Evolutionary conservation across 2,888 invertebrate genomes (phyloP).

Genomic region (Synergus japonicus): DNA sequence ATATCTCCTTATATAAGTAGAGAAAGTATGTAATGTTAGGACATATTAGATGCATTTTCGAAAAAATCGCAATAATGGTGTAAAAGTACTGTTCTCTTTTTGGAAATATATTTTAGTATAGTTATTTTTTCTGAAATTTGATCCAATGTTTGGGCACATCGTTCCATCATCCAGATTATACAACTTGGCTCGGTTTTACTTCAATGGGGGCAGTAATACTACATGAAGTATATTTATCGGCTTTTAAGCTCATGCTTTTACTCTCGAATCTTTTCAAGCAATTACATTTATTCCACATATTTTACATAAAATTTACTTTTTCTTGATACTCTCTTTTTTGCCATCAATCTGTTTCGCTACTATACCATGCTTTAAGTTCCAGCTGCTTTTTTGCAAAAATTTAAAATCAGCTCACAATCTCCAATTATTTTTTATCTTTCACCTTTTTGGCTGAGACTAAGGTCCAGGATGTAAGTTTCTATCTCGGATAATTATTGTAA

Average conservation of each 20-base stretch:
- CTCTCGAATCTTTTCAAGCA: too few species aligned
- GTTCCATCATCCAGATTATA: too few species aligned
- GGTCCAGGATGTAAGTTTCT: slow-evolving; percentile 27
- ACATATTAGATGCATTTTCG: neutral
- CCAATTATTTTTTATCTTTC: slow-evolving; percentile 28
- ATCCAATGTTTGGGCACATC: too few species aligned
- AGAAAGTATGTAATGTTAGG: neutral
- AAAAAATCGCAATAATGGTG: neutral
- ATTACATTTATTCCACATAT: too few species aligned
- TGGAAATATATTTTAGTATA: neutral
- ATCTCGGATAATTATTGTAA: slow-evolving; percentile 33
- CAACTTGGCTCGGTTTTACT: too few species aligned
- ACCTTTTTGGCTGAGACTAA: neutral
- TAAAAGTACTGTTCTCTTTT: neutral
- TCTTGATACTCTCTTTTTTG: too few species aligned
- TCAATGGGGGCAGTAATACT: too few species aligned
- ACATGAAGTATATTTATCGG: too few species aligned
- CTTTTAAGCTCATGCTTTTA: too few species aligned
- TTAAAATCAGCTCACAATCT: neutral
- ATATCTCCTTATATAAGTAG: neutral
- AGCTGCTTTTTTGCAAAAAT: neutral
- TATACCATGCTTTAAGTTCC: neutral
- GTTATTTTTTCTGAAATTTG: too few species aligned
- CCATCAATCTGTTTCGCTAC: neutral
- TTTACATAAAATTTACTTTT: too few species aligned